Evolutionary conservation across 2,797 vertebrate genomes (phyloP).

Genomic region (Channa striata): DNA sequence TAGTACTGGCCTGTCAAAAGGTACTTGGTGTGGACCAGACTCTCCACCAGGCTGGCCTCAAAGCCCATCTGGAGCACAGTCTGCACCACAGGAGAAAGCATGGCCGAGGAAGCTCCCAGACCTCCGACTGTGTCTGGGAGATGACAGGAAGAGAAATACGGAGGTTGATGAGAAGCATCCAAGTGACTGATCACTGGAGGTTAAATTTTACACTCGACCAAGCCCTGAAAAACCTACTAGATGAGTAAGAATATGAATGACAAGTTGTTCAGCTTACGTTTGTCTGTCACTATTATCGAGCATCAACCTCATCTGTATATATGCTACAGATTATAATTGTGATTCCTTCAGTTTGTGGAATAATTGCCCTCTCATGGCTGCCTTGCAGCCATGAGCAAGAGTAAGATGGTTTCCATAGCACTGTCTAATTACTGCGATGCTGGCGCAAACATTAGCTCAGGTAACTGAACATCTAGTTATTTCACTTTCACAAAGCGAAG

Average conservation of each 20-base stretch:
- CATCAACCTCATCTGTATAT: conserved; percentile 5
- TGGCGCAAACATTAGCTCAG: conserved; percentile 47
- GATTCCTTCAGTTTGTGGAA: conserved; percentile 31
- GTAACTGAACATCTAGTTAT: conserved; percentile 39
- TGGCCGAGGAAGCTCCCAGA: conserved; percentile 61
- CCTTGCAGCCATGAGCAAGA: conserved; percentile 27
- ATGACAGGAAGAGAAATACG: conserved; percentile 31
- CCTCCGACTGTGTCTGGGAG: conserved; percentile 78
- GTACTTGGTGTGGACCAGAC: conserved; percentile 83
- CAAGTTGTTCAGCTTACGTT: conserved; percentile 16
- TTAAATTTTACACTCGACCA: background rate
- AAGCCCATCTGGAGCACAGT: conserved; percentile 88
- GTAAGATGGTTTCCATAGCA: conserved; percentile 24
- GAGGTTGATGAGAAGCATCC: background rate
- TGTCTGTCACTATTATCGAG: conserved; percentile 24
- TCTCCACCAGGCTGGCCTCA: conserved; percentile 77
- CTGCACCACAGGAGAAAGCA: conserved; percentile 80
- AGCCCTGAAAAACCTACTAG: background rate
- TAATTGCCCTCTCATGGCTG: conserved; percentile 35
- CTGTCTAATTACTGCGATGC: conserved; percentile 29
- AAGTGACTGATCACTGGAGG: background rate
- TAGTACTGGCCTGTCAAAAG: conserved; percentile 80
- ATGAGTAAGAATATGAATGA: conserved; percentile 4
- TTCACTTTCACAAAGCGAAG: conserved; percentile 31
- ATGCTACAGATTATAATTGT: conserved; percentile 12